Base-by-base conservation (phyloP, 2,797 vertebrate species). In the Diplodus puntazzo region DNA sequence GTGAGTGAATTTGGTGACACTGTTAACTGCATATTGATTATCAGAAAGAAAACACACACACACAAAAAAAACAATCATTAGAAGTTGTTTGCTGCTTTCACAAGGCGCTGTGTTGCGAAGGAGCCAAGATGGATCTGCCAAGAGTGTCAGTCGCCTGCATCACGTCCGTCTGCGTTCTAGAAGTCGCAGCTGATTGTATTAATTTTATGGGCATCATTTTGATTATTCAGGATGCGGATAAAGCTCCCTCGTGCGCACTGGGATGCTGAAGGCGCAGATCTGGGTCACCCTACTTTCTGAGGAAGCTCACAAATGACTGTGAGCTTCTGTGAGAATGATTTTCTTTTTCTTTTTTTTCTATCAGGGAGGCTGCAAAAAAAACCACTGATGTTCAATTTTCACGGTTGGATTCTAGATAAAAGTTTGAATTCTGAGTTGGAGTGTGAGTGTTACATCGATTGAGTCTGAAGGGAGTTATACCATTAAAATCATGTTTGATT, bases 241-340 rank as follows among this genome's bases (percentile, higher is more conserved):
- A 79, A 80, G 57, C 71, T 55, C 48, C 20, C 25, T 55, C 49
- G 49, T 77, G 57, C 67, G 73, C 27, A 13, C 49, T n/a, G 49
- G 75, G 49, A 79, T 53, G 43, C 81, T 59, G 25, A 80, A 69
- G 34, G 59, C 67, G 55, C 27, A 77, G 27, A 69, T 82, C 77
- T 63, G 45, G 43, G 9, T 25, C 86, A 87, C 12, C 83, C 80
- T 86, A 86, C 66, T 90, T 93, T 87, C 50, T 4, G 11, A 49
- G 58, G 54, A 45, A 58, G 57, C 72, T 45, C 57, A 21, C 60
- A 59, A 50, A 80, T 79, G 67, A 78, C 62, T 39, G 34, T 39
- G 34, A 39, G 34, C 34, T 39, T 39, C 34, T 39, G 34, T 39
- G 34, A 39, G 34, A 39, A 39, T 39, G 34, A 39, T 39, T 39